phyloP scores from a whole-genome alignment of 2,797 vertebrate genomes.

The Tachyglossus aculeatus region DNA sequence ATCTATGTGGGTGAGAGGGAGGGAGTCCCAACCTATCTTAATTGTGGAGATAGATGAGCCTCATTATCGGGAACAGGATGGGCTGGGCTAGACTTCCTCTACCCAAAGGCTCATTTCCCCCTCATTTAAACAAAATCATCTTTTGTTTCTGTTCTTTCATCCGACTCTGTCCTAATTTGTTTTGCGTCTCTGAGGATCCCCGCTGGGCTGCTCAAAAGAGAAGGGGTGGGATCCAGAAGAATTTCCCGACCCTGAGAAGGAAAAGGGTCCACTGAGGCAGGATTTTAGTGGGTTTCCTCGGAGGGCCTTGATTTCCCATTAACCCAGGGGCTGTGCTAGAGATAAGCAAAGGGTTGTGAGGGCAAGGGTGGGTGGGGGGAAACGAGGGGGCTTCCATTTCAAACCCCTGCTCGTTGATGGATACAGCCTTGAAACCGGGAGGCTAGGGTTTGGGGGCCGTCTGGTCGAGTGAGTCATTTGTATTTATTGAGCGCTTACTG shows the following conservation, averaged over 20 bases:
- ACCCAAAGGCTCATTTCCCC: slow-evolving; percentile 27
- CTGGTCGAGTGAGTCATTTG: too few relatives aligned
- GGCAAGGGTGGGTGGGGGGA: too few relatives aligned
- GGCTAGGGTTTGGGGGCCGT: too few relatives aligned
- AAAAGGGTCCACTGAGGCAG: slow-evolving; percentile 45
- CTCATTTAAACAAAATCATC: slow-evolving; percentile 35
- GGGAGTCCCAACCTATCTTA: too few relatives aligned
- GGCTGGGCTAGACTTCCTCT: slow-evolving; percentile 41
- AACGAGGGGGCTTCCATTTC: too few relatives aligned
- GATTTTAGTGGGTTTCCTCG: slow-evolving; percentile 35
- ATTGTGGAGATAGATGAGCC: slow-evolving; percentile 11
- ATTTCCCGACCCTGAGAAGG: slow-evolving; percentile 53
- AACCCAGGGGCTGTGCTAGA: slow-evolving; percentile 30
- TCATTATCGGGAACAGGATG: slow-evolving; percentile 19
- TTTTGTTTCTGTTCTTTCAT: slow-evolving; percentile 29
- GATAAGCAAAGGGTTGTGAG: not conserved
- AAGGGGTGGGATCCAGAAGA: slow-evolving; percentile 43
- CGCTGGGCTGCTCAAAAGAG: slow-evolving; percentile 36
- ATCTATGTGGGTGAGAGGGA: not conserved
- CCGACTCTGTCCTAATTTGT: slow-evolving; percentile 28
- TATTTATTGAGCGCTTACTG: too few relatives aligned
- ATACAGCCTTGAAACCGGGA: too few relatives aligned
- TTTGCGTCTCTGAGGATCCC: slow-evolving; percentile 13
- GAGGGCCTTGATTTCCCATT: slow-evolving; percentile 41
- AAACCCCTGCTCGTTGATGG: too few relatives aligned